Conservation (phyloP, 1,140 invertebrate species). For the Papilio xuthus region DNA sequence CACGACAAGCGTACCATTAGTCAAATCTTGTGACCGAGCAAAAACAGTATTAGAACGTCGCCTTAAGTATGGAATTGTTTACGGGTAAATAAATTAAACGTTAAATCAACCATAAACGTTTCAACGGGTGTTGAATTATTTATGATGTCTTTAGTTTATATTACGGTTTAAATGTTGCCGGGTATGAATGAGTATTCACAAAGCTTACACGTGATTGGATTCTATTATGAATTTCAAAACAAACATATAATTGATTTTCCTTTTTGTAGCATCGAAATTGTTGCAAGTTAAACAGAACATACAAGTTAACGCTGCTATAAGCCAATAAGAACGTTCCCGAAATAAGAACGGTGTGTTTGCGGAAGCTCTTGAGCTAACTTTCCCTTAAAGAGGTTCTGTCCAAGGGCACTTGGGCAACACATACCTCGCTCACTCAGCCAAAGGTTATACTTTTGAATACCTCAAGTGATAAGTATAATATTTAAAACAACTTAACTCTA, state of each 20-base stretch:
- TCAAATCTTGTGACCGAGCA: constrained; percentile 67
- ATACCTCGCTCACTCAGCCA: neutral
- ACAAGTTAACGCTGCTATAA: neutral
- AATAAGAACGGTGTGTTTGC: neutral
- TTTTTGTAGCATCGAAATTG: neutral
- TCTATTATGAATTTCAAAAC: neutral
- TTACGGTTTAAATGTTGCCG: constrained; percentile 35
- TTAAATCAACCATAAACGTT: constrained; percentile 39
- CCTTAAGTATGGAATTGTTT: constrained; percentile 42
- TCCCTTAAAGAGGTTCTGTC: neutral
- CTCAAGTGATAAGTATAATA: neutral
- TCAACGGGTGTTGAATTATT: constrained; percentile 36
- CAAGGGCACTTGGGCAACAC: neutral
- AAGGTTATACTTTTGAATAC: neutral
- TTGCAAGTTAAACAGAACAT: neutral
- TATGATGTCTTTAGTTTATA: constrained; percentile 37
- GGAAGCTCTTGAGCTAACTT: neutral
- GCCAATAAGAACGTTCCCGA: neutral
- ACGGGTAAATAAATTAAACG: constrained; percentile 39
- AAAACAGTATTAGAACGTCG: constrained; percentile 60
- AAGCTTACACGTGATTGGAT: constrained; percentile 27
- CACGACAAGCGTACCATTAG: constrained; percentile 62
- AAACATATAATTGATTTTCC: neutral
- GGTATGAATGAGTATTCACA: constrained; percentile 15
- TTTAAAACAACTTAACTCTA: no score